These are phyloP conservation scores for Babylonia areolata DNA, from an alignment of 1,140 invertebrate genomes.

Conservation along the genomic window DNA sequence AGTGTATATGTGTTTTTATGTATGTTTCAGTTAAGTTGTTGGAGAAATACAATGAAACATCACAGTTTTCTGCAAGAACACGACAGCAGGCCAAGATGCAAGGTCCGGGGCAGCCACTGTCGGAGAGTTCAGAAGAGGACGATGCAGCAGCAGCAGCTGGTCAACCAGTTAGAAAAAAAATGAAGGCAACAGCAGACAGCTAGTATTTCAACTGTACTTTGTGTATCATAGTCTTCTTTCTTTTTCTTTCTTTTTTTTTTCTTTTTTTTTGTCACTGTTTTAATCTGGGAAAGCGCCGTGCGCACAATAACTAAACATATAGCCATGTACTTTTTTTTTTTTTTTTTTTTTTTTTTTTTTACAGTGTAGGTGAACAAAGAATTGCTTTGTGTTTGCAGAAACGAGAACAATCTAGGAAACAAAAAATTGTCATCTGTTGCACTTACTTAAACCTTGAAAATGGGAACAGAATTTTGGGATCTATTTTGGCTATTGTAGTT, in stretches of 20 bases:
- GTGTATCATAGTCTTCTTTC: background rate
- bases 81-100: background rate
- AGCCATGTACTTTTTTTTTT: no score
- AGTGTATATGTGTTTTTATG: no score
- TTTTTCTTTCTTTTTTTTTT: background rate
- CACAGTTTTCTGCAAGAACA: background rate
- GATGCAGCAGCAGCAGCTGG: background rate
- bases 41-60: conserved; percentile 6
- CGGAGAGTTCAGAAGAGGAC: conserved; percentile 19
- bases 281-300: background rate
- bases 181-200: conserved; percentile 2
- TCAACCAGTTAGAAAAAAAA: background rate
- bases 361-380: no score
- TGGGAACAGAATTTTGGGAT: no score
- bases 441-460: no score
- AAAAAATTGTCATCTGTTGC: no score
- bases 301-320: background rate
- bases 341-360: no score
- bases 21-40: conserved; percentile 8
- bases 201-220: background rate
- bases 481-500: no score
- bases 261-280: background rate
- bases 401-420: no score
- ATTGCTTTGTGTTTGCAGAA: no score
- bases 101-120: background rate